These are phyloP conservation scores for Nasonia giraulti DNA, from an alignment of 1,140 invertebrate genomes.

Conservation along the genomic window DNA sequence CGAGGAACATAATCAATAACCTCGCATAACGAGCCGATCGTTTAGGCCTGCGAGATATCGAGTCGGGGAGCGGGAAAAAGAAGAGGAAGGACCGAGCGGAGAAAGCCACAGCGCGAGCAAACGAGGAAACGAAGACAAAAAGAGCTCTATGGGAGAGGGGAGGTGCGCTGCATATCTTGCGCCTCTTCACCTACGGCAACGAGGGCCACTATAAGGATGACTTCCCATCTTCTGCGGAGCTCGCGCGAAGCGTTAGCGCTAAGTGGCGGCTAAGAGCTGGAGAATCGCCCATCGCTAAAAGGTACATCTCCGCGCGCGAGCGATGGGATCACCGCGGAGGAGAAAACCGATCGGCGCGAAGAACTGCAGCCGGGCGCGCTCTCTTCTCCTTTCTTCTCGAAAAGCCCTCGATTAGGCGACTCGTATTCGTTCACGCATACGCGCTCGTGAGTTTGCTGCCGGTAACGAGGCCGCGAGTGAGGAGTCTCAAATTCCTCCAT, in stretches of 20 bases:
- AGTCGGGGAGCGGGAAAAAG: background rate
- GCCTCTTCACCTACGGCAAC: background rate
- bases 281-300: slow-evolving; percentile 35
- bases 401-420: background rate
- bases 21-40: slow-evolving; percentile 44
- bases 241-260: slow-evolving; percentile 10
- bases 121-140: background rate
- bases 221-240: slow-evolving; percentile 21
- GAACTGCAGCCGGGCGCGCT: background rate
- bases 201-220: slow-evolving; percentile 29
- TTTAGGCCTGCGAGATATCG: slow-evolving; percentile 33
- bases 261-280: slow-evolving; percentile 49
- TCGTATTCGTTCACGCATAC: background rate
- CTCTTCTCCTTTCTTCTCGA: background rate
- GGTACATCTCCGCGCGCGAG: slow-evolving; percentile 2
- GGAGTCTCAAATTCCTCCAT: background rate
- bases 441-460: background rate
- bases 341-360: slow-evolving; percentile 4
- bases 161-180: background rate
- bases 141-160: background rate
- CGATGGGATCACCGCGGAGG: background rate
- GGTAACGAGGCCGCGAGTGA: background rate
- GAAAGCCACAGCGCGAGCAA: background rate
- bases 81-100: background rate
- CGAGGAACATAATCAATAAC: slow-evolving; percentile 44